A percentile compares a stretch with the other conserved stretches of the same genome.
phyloP scores from a whole-genome alignment of 2,113 vertebrate species.

The Pygathrix nemaeus region DNA sequence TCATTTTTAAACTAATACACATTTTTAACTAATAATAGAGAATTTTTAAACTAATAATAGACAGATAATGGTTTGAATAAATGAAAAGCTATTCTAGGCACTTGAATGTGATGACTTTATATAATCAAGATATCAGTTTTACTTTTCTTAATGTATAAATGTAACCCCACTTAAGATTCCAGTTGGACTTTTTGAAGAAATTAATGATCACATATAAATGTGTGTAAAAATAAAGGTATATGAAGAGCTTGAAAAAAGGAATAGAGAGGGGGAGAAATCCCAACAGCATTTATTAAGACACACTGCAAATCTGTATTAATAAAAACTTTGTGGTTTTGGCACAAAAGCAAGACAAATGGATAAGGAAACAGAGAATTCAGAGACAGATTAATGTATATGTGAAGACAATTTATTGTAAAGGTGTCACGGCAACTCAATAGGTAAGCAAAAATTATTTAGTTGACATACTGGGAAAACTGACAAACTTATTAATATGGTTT shows the following conservation, averaged over 20 bases:
- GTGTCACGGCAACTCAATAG: not conserved
- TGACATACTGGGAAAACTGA: not conserved
- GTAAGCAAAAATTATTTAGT: not conserved
- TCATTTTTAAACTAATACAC: not conserved
- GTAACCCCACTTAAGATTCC: not conserved
- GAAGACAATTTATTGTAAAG: constrained; percentile 34
- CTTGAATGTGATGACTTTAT: not conserved
- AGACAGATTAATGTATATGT: not conserved
- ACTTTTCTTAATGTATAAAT: not conserved
- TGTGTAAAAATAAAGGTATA: not conserved
- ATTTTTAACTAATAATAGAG: not conserved
- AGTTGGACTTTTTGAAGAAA: constrained; percentile 11
- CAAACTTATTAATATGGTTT: too few species aligned
- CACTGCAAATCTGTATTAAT: not conserved
- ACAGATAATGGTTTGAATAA: constrained; percentile 5
- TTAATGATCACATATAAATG: not conserved
- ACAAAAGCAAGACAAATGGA: not conserved
- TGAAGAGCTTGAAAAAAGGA: not conserved
- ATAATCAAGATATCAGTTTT: not conserved
- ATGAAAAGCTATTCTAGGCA: not conserved
- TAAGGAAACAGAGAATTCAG: not conserved
- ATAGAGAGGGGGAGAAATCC: not conserved
- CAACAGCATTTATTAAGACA: not conserved
- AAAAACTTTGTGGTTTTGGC: not conserved
- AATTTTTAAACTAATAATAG: constrained; percentile 11